Conservation (phyloP, 1,140 invertebrate species). For the Drosophila mojavensis region DNA sequence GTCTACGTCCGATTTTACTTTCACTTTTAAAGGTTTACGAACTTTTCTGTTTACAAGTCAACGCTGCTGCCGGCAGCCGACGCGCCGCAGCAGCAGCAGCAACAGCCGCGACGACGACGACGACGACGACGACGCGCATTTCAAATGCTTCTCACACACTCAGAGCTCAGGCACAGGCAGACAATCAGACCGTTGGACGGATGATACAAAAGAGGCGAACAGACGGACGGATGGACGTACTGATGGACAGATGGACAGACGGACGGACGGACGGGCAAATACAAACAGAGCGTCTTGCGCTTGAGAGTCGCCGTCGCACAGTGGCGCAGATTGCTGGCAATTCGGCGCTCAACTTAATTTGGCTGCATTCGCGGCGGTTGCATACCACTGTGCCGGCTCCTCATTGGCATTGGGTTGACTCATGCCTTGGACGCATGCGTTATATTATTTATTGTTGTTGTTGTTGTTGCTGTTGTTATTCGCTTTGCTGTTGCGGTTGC, state of each 20-base stretch:
- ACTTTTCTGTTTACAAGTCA: constrained; percentile 84
- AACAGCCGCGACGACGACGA: constrained; percentile 24
- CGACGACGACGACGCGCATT: constrained; percentile 44
- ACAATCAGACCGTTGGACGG: constrained; percentile 5
- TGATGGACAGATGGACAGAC: constrained; percentile 9
- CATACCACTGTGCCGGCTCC: constrained; percentile 30
- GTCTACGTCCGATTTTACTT: constrained; percentile 84
- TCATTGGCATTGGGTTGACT: constrained; percentile 27
- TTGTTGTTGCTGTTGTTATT: background rate
- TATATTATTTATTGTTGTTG: constrained; percentile 6
- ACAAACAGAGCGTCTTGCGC: constrained; percentile 9
- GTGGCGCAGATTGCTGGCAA: constrained; percentile 2
- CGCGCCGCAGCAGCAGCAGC: constrained; percentile 23
- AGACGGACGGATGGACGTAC: background rate
- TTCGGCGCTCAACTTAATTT: constrained; percentile 3
- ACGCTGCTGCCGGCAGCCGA: constrained; percentile 50
- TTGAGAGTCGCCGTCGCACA: constrained; percentile 6
- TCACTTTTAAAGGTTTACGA: constrained; percentile 84
- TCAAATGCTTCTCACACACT: constrained; percentile 58
- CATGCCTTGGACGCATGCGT: constrained; percentile 27
- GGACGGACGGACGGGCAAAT: background rate
- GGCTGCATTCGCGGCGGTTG: background rate
- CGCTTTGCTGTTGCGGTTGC: constrained; percentile 25
- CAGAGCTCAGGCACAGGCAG: constrained; percentile 5
- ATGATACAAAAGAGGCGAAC: constrained; percentile 9